Percentiles rank a stretch among this genome's conserved stretches.
These are phyloP conservation scores for Apotomis capreana DNA, from an alignment of 2,888 invertebrate species.

Conservation along the genomic window DNA sequence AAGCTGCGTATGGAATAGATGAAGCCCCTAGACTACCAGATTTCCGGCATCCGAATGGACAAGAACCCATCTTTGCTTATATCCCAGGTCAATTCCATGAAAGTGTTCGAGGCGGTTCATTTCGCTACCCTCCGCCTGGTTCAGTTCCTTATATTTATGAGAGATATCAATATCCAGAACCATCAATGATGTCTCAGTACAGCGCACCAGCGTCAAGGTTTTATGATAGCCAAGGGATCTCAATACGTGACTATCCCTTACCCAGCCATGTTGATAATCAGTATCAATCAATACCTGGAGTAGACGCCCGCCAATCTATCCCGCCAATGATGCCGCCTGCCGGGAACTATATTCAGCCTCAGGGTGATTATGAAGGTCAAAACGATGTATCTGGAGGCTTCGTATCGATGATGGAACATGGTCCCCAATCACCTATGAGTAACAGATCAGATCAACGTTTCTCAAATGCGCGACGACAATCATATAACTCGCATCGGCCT, in stretches of 20 bases:
- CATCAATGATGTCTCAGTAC: neutral
- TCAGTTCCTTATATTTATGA: neutral
- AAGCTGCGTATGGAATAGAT: neutral
- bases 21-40: neutral
- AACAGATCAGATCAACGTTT: neutral
- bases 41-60: neutral
- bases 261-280: neutral
- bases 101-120: constrained; percentile 1
- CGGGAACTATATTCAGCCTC: neutral
- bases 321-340: neutral
- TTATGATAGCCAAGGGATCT: constrained; percentile 2
- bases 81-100: neutral
- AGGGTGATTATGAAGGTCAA: neutral
- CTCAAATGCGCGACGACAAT: neutral
- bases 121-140: neutral
- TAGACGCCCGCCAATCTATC: neutral
- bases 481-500: neutral
- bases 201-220: neutral
- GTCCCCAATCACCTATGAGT: neutral
- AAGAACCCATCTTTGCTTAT: neutral
- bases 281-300: neutral
- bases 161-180: constrained; percentile 1
- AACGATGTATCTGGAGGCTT: constrained; percentile 1
- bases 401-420: neutral
- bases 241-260: neutral